Conservation (phyloP, 1,140 invertebrate genomes). For the Zaprionus camerounensis region DNA sequence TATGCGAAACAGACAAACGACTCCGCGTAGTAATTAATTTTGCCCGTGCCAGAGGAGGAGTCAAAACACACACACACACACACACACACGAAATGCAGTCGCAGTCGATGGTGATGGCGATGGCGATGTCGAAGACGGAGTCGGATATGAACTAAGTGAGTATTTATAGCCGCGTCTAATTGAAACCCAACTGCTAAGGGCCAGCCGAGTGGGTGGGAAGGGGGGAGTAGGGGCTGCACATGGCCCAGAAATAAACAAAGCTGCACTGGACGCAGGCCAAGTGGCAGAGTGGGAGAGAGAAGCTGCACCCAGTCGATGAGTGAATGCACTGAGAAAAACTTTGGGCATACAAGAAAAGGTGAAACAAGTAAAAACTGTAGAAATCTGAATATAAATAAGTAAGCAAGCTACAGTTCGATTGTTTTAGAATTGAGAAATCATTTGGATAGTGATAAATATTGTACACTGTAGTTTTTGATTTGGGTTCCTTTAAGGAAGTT, state of each 20-base stretch:
- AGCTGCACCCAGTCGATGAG: neutral
- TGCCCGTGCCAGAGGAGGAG: conserved; percentile 36
- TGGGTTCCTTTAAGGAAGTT: too few species aligned
- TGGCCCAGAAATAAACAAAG: conserved; percentile 43
- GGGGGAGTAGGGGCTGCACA: neutral
- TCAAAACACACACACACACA: conserved; percentile 11
- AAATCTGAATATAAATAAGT: too few species aligned
- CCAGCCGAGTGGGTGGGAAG: neutral
- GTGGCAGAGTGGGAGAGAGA: neutral
- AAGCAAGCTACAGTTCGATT: too few species aligned
- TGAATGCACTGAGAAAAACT: neutral
- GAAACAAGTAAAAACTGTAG: neutral
- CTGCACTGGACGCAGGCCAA: neutral
- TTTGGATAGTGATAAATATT: too few species aligned
- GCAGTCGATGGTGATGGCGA: conserved; percentile 20
- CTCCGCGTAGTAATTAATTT: conserved; percentile 73
- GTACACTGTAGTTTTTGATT: too few species aligned
- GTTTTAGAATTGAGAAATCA: too few species aligned
- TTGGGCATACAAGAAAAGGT: too few species aligned
- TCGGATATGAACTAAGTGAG: conserved; percentile 15
- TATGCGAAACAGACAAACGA: conserved; percentile 61
- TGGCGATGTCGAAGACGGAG: conserved; percentile 51
- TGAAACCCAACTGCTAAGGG: conserved; percentile 47
- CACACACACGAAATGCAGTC: conserved; percentile 18
- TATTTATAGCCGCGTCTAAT: conserved; percentile 66